Conservation (phyloP, 2,113 vertebrate genomes). For the Elaphurus davidianus region DNA sequence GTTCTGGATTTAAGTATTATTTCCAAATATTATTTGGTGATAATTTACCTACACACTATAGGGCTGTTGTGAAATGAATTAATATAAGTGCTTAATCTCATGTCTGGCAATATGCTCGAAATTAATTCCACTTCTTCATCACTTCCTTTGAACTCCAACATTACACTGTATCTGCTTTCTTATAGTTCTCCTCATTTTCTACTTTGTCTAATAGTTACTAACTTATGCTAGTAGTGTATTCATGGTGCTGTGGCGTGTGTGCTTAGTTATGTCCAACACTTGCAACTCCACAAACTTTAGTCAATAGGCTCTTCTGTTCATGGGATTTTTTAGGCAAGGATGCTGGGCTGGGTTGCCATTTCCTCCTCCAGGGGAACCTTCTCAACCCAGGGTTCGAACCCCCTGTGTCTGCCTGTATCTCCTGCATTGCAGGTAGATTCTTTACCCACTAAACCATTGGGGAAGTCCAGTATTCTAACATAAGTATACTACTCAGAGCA, state of each 20-base stretch:
- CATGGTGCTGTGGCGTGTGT: neutral
- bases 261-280: neutral
- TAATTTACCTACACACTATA: neutral
- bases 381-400: neutral
- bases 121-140: neutral
- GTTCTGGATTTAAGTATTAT: neutral
- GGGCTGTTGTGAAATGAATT: neutral
- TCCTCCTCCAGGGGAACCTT: neutral
- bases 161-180: neutral
- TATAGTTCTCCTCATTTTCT: neutral
- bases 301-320: neutral
- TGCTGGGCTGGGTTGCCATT: neutral
- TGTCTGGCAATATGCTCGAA: neutral
- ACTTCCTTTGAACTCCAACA: neutral
- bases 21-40: neutral
- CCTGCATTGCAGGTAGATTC: neutral
- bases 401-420: neutral
- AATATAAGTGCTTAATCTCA: neutral
- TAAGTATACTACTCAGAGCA: neutral
- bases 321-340: neutral
- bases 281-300: neutral
- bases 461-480: neutral
- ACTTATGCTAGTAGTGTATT: neutral
- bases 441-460: neutral
- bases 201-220: neutral